Evolutionary conservation across 2,113 vertebrate species (phyloP).

Genomic region (Conger conger): DNA sequence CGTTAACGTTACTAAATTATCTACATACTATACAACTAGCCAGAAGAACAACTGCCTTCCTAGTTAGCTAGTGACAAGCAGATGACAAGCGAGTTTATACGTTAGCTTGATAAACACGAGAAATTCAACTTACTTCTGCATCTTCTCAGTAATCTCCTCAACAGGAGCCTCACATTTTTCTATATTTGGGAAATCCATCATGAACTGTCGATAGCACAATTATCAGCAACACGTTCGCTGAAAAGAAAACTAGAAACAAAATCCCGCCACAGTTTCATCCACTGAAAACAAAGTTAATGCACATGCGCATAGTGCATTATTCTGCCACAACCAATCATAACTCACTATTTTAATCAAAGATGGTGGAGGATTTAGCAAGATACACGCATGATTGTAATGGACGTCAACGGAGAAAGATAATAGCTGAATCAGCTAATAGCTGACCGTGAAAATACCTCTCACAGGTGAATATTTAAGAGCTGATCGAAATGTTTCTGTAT

Average conservation of each 20-base stretch:
- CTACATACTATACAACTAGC: too few relatives aligned
- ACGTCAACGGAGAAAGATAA: too few relatives aligned
- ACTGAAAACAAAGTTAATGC: conserved; percentile 3
- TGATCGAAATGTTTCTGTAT: too few relatives aligned
- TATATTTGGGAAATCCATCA: background rate
- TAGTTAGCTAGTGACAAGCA: too few relatives aligned
- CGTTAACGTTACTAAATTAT: too few relatives aligned
- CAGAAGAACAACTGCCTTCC: too few relatives aligned
- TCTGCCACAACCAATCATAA: background rate
- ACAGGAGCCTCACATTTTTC: conserved; percentile 10
- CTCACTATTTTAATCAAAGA: background rate
- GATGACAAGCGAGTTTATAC: background rate
- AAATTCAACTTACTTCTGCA: conserved; percentile 50
- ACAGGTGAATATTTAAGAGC: too few relatives aligned
- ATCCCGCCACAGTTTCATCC: conserved; percentile 15
- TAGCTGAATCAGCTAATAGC: too few relatives aligned
- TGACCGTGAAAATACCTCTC: too few relatives aligned
- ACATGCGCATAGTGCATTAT: background rate
- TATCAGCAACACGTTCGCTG: background rate
- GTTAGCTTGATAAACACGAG: background rate
- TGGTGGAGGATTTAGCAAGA: background rate
- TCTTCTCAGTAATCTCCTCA: conserved; percentile 32
- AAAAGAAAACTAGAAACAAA: background rate
- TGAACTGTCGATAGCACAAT: background rate
- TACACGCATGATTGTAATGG: too few relatives aligned